A percentile compares a stretch with the other conserved stretches of the same genome.
Evolutionary conservation across 2,888 invertebrate genomes (phyloP).

Genomic region (Acrobasis suavella): DNA sequence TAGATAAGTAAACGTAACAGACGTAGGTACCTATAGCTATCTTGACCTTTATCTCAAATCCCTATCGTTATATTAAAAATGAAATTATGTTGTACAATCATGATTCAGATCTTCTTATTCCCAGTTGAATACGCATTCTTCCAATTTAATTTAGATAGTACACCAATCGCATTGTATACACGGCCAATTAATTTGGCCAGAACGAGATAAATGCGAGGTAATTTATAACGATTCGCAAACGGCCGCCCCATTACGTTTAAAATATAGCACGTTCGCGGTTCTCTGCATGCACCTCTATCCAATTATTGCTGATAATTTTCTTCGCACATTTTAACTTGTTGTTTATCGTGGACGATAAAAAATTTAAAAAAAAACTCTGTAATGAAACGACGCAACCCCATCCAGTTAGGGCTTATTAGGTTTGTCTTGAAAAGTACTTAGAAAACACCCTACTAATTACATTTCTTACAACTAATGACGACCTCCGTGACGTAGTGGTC

Average conservation of each 20-base stretch:
- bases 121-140: slow-evolving; percentile 22
- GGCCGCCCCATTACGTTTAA: slow-evolving; percentile 68
- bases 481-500: no score
- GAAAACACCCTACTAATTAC: no score
- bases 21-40: no score
- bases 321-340: not conserved
- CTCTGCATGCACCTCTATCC: slow-evolving; percentile 45
- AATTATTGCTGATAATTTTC: slow-evolving; percentile 48
- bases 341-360: not conserved
- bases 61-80: no score
- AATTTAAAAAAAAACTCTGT: no score
- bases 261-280: slow-evolving; percentile 65
- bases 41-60: no score
- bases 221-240: slow-evolving; percentile 68
- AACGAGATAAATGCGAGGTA: slow-evolving; percentile 69
- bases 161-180: slow-evolving; percentile 46
- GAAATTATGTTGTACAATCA: not conserved
- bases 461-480: no score
- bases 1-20: no score
- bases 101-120: not conserved
- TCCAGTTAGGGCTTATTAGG: no score
- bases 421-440: no score
- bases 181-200: slow-evolving; percentile 66
- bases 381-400: no score
- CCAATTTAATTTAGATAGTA: slow-evolving; percentile 33